Evolutionary conservation across 1,140 invertebrate genomes (phyloP), one percentile per base, ranked within the genome.

Genomic region (Druon quercuslanigerum): DNA sequence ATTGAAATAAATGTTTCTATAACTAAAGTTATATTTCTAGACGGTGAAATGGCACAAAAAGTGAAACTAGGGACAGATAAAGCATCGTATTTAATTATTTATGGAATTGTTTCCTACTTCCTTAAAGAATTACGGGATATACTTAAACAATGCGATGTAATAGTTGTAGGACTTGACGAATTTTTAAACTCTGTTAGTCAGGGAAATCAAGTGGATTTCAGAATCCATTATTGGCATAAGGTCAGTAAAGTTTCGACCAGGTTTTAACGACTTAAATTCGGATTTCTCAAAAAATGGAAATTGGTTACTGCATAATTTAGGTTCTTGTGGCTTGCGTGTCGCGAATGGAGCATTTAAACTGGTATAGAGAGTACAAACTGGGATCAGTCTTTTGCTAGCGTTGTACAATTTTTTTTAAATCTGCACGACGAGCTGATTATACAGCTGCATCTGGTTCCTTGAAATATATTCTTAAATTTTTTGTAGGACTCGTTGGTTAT

Each of bases 341-440:
- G 0, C 7, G 5, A 46, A 46, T 11, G 40, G 40, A 46, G 40
- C 40, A 46, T 46, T 9, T 11, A 46, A 11, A 46, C 8, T 46
- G 2, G 2, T 9, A 46, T 46, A 46, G 40, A 46, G 40, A 46
- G 8, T 46, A 46, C 40, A 9, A 46, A 46, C 40, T 46, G 40
- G 8, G 2, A 40, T 40, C 8, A 40, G 40, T 40, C 8, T 7
- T 40, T 40, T 13, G 12, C 25, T 25, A 25, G 25, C 25, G 2
- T 20, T 25, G 19, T 20, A 57, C 19, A 20, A 57, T 25, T 57
- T 8, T 20, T 20, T 25, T 57, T 13, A 17, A 25, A 11, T 20
- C 56, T 20, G 56, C 19, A 57, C 19, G 56, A 12, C 19, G 19
- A 57, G 56, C 56, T 57, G 19, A 57, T 57, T 57, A 57, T 57